Evolutionary conservation across 2,888 invertebrate species (phyloP).

Genomic region (Amaurobius ferox): DNA sequence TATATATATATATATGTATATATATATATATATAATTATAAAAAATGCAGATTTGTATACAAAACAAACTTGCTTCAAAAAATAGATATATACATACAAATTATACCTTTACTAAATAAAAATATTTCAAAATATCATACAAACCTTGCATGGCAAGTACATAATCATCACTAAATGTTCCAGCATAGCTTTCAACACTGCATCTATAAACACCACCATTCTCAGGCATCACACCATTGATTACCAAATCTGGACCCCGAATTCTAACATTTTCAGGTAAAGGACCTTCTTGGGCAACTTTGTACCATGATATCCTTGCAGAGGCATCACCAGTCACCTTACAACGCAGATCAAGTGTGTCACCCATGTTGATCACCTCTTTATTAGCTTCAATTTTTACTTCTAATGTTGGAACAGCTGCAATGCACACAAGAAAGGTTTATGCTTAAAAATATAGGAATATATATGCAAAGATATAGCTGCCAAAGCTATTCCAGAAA

Average conservation of each 20-base stretch:
- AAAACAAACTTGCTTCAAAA: too few relatives aligned
- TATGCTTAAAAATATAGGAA: too few relatives aligned
- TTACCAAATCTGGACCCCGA: slow-evolving; percentile 81
- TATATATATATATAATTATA: too few relatives aligned
- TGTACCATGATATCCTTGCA: slow-evolving; percentile 82
- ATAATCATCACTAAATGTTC: slow-evolving; percentile 81
- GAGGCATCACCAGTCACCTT: slow-evolving; percentile 80
- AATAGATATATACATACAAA: too few relatives aligned
- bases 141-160: slow-evolving; percentile 81
- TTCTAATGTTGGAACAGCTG: slow-evolving; percentile 74
- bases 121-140: too few relatives aligned
- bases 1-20: too few relatives aligned
- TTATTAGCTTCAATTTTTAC: slow-evolving; percentile 78
- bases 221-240: slow-evolving; percentile 81
- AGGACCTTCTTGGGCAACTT: slow-evolving; percentile 77
- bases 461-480: neutral
- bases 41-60: too few relatives aligned
- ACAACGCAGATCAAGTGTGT: slow-evolving; percentile 83
- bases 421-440: too few relatives aligned
- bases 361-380: slow-evolving; percentile 81
- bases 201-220: slow-evolving; percentile 86
- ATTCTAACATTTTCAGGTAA: slow-evolving; percentile 82
- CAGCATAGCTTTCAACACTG: slow-evolving; percentile 80
- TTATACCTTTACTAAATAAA: too few relatives aligned
- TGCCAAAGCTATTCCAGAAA: too few relatives aligned